Conservation (phyloP, 2,888 invertebrate species). For the Dynastes grantii region DNA sequence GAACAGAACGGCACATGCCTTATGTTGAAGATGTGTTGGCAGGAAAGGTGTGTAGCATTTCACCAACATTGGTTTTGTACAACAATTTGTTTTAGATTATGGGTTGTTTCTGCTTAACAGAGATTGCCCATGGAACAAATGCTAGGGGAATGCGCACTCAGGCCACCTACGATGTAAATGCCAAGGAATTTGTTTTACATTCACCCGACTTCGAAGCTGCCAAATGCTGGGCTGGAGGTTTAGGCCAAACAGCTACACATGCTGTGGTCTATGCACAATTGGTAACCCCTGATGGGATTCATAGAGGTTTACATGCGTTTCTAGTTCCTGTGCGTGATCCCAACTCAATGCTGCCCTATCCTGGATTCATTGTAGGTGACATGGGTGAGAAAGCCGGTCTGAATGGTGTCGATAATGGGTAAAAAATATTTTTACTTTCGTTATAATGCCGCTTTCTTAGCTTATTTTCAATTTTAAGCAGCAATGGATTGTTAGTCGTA, state of each 20-base stretch:
- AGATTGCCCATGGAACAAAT: conserved; percentile 93
- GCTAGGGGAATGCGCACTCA: conserved; percentile 90
- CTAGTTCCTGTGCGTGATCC: conserved; percentile 89
- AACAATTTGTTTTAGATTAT: conserved; percentile 68
- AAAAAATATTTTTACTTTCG: conserved; percentile 16
- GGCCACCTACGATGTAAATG: conserved; percentile 84
- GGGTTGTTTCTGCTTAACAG: conserved; percentile 90
- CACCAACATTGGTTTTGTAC: not conserved
- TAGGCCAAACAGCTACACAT: conserved; percentile 89
- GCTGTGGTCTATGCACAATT: conserved; percentile 92
- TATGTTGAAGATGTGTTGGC: conserved; percentile 69
- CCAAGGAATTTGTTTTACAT: conserved; percentile 81
- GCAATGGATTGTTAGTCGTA: too few relatives aligned
- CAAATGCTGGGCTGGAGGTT: conserved; percentile 89
- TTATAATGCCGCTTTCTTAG: not conserved
- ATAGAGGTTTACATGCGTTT: conserved; percentile 91
- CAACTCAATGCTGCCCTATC: conserved; percentile 79
- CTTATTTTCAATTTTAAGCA: not conserved
- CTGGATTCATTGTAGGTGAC: conserved; percentile 91
- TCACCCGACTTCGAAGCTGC: conserved; percentile 85
- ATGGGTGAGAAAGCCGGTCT: conserved; percentile 94
- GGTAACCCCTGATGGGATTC: conserved; percentile 82
- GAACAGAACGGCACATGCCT: conserved; percentile 75
- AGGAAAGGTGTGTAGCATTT: conserved; percentile 49
- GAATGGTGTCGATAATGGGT: conserved; percentile 90